A percentile compares a stretch with the other conserved stretches of the same genome.
Conservation (phyloP, 2,113 vertebrate genomes). For the Tricholaema leucomelas region DNA sequence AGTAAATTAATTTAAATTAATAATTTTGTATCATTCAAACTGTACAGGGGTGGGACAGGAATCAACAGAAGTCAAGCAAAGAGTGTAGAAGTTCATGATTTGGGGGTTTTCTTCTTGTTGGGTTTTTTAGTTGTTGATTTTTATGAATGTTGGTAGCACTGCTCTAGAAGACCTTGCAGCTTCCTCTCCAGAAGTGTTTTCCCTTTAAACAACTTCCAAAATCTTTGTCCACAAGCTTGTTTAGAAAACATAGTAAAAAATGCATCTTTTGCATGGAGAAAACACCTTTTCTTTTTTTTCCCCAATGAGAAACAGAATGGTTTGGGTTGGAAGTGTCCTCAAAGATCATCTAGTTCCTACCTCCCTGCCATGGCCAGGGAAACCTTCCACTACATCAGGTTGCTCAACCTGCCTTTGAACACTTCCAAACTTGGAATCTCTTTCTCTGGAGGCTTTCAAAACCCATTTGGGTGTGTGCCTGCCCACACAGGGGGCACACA, state of each 20-base stretch:
- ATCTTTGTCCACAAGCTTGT: background rate
- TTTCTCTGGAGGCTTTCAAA: too few relatives aligned
- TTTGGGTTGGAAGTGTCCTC: too few relatives aligned
- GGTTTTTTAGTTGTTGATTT: background rate
- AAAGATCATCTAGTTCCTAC: too few relatives aligned
- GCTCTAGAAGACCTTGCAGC: background rate
- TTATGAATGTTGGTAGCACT: background rate
- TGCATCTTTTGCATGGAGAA: background rate
- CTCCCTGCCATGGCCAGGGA: too few relatives aligned
- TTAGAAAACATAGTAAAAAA: background rate
- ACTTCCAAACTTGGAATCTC: too few relatives aligned
- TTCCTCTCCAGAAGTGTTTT: background rate
- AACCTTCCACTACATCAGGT: too few relatives aligned
- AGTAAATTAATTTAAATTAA: conserved; percentile 10
- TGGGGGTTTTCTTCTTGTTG: background rate
- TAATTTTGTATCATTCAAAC: background rate
- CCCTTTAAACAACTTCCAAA: background rate
- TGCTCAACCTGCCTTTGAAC: too few relatives aligned
- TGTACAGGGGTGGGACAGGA: background rate
- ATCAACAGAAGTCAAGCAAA: background rate
- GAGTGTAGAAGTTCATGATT: background rate
- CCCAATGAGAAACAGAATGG: background rate
- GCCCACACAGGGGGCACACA: too few relatives aligned
- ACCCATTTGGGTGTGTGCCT: too few relatives aligned
- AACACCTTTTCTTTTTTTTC: background rate